Conservation (phyloP, 2,888 invertebrate species). For the Drosophila anceps region DNA sequence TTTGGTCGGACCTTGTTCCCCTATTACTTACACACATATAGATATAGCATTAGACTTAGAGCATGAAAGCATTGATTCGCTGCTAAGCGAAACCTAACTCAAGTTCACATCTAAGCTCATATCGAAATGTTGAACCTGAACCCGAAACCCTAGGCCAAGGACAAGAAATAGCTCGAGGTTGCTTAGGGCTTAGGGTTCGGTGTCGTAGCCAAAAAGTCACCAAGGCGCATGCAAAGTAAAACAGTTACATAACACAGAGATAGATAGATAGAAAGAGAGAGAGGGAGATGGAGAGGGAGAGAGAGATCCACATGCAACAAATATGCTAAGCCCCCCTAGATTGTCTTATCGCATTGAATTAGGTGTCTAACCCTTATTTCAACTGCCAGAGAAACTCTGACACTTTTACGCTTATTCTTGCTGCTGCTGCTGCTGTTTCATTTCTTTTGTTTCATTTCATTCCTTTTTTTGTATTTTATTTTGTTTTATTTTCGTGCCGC, state of each 20-base stretch:
- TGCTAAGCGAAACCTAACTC: constrained; percentile 37
- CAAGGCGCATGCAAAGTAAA: constrained; percentile 52
- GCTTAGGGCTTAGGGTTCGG: not conserved
- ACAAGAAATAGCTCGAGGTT: not conserved
- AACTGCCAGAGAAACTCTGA: constrained; percentile 64
- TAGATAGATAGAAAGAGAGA: not conserved
- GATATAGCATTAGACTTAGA: not conserved
- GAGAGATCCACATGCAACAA: constrained; percentile 60
- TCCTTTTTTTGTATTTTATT: not conserved
- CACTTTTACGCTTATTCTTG: constrained; percentile 64
- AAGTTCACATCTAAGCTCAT: constrained; percentile 28
- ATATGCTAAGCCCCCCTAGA: constrained; percentile 65
- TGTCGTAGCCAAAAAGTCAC: constrained; percentile 48
- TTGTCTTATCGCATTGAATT: constrained; percentile 71
- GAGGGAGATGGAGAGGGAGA: not conserved
- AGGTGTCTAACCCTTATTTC: constrained; percentile 72
- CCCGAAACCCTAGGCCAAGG: constrained; percentile 25
- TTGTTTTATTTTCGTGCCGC: not conserved
- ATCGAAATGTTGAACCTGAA: constrained; percentile 18
- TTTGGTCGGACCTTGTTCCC: not conserved
- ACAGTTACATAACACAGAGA: constrained; percentile 42
- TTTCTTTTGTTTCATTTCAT: not conserved
- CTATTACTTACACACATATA: not conserved
- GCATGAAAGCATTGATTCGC: constrained; percentile 40
- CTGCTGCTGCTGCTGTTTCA: constrained; percentile 27